These are phyloP conservation scores for Euwallacea fornicatus DNA, from an alignment of 1,140 invertebrate genomes.

Conservation along the genomic window DNA sequence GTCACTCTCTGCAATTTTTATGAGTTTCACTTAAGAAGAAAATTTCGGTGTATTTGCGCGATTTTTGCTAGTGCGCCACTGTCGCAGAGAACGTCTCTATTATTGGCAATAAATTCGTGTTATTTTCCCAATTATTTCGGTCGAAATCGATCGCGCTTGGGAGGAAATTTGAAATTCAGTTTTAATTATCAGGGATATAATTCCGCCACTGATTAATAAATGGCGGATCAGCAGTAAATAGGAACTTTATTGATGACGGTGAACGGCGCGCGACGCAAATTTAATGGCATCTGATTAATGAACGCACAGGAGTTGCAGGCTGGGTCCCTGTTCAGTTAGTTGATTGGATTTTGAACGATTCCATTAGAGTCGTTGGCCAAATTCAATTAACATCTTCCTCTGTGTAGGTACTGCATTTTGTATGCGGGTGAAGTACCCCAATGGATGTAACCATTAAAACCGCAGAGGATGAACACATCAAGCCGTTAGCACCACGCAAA, in stretches of 20 bases:
- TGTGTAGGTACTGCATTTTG: too few relatives aligned
- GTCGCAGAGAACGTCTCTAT: not conserved
- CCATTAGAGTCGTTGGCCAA: not conserved
- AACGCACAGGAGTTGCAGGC: conserved; percentile 9
- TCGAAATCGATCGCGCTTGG: conserved; percentile 12
- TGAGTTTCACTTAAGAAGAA: not conserved
- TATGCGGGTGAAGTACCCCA: not conserved
- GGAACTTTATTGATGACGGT: conserved; percentile 35
- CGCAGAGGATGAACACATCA: conserved; percentile 19
- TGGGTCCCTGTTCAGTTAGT: conserved; percentile 6
- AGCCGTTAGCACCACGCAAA: conserved; percentile 1
- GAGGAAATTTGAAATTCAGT: conserved; percentile 28
- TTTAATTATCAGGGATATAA: conserved; percentile 37
- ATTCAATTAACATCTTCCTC: too few relatives aligned
- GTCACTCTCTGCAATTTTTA: not conserved
- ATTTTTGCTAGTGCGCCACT: not conserved
- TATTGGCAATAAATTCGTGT: conserved; percentile 14
- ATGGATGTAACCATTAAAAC: conserved; percentile 12
- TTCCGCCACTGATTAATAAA: conserved; percentile 34
- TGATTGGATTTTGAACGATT: conserved; percentile 35
- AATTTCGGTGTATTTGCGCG: not conserved
- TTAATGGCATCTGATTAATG: conserved; percentile 39
- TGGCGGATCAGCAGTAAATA: conserved; percentile 36
- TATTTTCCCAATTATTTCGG: conserved; percentile 8
- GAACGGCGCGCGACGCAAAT: conserved; percentile 32